Evolutionary conservation across 1,140 invertebrate species (phyloP), one percentile per base, ranked within the genome.

Genomic region (Zaprionus camerounensis): DNA sequence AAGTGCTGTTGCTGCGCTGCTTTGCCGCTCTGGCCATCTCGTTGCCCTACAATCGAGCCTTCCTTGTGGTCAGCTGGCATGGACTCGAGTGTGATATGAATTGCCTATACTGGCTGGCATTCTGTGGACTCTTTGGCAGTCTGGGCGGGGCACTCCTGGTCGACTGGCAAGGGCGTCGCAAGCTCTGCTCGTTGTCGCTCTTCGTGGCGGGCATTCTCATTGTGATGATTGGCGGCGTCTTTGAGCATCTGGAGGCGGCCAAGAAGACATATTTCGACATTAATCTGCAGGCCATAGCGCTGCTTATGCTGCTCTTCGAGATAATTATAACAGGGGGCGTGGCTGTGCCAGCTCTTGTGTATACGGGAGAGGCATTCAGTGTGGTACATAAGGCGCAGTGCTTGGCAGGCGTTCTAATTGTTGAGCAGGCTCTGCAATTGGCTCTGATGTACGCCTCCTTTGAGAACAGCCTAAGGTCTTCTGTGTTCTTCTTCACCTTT

Each of bases 71-170:
- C 62, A 92, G 91, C 62, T 82, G 84, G 82, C 74, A 82, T 44
- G 91, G 91, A 5, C 74, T 92, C 15, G 76, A 88, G 44, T 92
- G 91, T 56, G 82, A 87, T 46, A 92, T 83, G 77, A 92, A 88
- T 56, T 92, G 91, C 28, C 72, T 92, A 11, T 92, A 92, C 38
- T 83, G 82, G 69, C 70, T 92, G 72, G 78, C 83, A 12, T 80
- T 91, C 53, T 78, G 79, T 1, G 91, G 91, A 11, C 59, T 92
- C 9, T 26, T 79, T 0, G 91, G 91, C 72, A 92, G 91, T 41
- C 5, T 81, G 13, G 26, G 36, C 0, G 91, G 91, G 1, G 81
- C 83, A 3, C 55, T 92, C 7, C 56, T 81, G 0, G 84, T 92
- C 22, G 91, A 92, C 26, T 78, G 75, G 73, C 78, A 91, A 46